Percentiles rank a stretch among this genome's conserved stretches.
Conservation (phyloP, 2,113 vertebrate species). For the Taurulus bubalis region DNA sequence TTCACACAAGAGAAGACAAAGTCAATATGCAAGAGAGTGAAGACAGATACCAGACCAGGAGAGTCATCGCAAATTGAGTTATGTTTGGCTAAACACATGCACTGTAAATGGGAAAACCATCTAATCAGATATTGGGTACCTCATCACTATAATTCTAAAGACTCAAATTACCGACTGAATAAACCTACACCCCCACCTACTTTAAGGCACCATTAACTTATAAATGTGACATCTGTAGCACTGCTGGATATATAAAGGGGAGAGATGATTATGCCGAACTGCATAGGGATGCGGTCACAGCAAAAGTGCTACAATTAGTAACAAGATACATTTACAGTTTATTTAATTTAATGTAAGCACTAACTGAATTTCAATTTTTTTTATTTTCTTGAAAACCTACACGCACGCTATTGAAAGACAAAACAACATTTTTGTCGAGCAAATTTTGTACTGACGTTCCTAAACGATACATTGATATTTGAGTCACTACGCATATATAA, state of each 20-base stretch:
- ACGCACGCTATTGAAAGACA: constrained; percentile 20
- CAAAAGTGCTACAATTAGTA: constrained; percentile 61
- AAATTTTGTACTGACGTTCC: constrained; percentile 37
- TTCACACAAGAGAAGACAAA: constrained; percentile 81
- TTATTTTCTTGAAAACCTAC: constrained; percentile 21
- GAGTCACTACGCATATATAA: constrained; percentile 60
- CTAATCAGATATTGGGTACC: constrained; percentile 87
- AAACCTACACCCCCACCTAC: constrained; percentile 78
- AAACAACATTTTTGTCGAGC: constrained; percentile 12
- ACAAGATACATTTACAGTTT: constrained; percentile 52
- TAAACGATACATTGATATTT: constrained; percentile 50
- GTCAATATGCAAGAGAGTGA: constrained; percentile 81
- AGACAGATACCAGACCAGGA: constrained; percentile 73
- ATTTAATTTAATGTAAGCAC: constrained; percentile 51
- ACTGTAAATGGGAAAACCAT: constrained; percentile 89
- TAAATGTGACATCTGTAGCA: constrained; percentile 78
- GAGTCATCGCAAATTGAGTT: constrained; percentile 81
- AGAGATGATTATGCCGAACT: constrained; percentile 63
- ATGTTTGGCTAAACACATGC: constrained; percentile 76
- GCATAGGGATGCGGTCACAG: constrained; percentile 63
- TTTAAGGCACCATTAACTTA: constrained; percentile 82
- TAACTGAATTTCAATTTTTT: constrained; percentile 20
- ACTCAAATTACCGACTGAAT: constrained; percentile 81
- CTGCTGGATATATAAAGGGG: constrained; percentile 69
- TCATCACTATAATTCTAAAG: constrained; percentile 83